Conservation (phyloP, 2,888 invertebrate genomes). For the Idaea aversata region DNA sequence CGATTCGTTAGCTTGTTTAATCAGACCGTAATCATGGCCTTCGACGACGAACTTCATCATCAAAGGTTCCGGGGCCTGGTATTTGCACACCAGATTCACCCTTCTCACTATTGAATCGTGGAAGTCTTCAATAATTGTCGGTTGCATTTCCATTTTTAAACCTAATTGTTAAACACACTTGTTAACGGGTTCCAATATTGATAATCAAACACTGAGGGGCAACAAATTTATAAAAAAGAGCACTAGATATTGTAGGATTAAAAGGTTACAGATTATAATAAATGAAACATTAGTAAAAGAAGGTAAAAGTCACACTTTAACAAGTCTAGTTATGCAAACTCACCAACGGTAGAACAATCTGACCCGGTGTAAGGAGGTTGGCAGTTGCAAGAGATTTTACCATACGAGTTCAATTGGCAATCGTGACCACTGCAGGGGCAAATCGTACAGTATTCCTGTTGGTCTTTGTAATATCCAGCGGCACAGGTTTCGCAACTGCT, state of each 20-base stretch:
- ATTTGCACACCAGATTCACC: conserved; percentile 65
- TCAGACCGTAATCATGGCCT: conserved; percentile 43
- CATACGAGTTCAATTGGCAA: conserved; percentile 79
- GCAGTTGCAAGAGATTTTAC: conserved; percentile 86
- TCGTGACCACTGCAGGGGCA: conserved; percentile 91
- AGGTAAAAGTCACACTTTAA: neutral
- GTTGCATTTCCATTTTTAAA: conserved; percentile 70
- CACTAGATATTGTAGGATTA: neutral
- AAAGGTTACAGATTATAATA: neutral
- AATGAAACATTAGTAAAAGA: neutral
- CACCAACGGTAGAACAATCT: conserved; percentile 78
- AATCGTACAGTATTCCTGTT: conserved; percentile 80
- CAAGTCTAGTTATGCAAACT: conserved; percentile 18
- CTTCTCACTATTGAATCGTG: conserved; percentile 36
- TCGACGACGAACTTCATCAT: conserved; percentile 62
- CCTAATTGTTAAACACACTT: conserved; percentile 46
- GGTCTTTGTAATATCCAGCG: conserved; percentile 86
- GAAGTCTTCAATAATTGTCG: conserved; percentile 49
- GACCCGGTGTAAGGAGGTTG: conserved; percentile 84
- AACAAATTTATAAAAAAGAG: neutral
- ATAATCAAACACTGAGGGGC: neutral
- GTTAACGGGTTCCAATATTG: conserved; percentile 17
- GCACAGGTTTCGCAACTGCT: conserved; percentile 91
- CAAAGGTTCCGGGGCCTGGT: conserved; percentile 64
- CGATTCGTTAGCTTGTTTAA: conserved; percentile 53